Conservation (phyloP, 1,140 invertebrate species). For the Megalopta genalis region DNA sequence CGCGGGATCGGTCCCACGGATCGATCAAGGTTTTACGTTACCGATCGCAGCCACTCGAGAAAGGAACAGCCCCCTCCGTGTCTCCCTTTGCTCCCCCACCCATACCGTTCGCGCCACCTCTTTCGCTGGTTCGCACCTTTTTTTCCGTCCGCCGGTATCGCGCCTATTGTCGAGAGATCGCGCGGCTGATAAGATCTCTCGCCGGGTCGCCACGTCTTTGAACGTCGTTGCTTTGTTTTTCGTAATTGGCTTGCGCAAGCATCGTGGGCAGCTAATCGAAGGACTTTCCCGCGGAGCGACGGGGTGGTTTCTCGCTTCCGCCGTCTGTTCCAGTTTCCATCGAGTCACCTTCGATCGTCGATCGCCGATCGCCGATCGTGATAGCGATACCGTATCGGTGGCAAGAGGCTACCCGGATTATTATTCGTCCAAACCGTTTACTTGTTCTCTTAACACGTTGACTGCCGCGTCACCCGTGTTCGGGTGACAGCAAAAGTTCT, state of each 20-base stretch:
- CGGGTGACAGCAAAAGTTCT: too few species aligned
- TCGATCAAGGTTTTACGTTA: conserved; percentile 71
- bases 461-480: too few species aligned
- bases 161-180: conserved; percentile 42
- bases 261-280: not conserved
- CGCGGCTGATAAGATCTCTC: conserved; percentile 20
- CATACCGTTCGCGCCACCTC: not conserved
- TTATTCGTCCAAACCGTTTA: too few species aligned
- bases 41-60: conserved; percentile 60
- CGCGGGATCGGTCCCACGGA: conserved; percentile 71
- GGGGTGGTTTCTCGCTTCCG: not conserved
- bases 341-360: not conserved
- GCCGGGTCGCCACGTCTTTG: not conserved
- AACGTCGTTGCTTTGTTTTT: conserved; percentile 17
- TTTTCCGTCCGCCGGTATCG: conserved; percentile 1
- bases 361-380: too few species aligned
- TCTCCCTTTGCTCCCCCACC: too few species aligned
- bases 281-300: not conserved
- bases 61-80: conserved; percentile 45
- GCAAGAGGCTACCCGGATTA: too few species aligned
- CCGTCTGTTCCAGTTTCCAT: not conserved
- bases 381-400: too few species aligned
- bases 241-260: conserved; percentile 16
- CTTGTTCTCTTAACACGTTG: too few species aligned
- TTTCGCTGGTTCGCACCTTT: conserved; percentile 13